These are phyloP conservation scores for Hyperoplus lanceolatus DNA, from an alignment of 2,797 vertebrate genomes.

Conservation along the genomic window DNA sequence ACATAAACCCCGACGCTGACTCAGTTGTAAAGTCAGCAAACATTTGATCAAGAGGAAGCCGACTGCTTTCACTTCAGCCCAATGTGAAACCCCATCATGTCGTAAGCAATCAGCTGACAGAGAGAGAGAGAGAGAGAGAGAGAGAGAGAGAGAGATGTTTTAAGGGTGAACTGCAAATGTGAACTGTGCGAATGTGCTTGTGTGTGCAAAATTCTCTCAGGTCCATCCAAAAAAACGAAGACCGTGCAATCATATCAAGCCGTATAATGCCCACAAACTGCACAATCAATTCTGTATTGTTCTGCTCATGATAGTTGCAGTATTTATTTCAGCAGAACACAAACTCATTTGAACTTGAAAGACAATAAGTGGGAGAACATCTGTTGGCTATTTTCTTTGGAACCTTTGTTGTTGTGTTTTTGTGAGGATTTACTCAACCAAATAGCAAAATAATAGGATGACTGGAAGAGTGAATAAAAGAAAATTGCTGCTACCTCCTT, in stretches of 20 bases:
- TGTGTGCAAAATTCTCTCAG: slow-evolving; percentile 4
- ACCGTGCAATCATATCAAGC: neutral
- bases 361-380: slow-evolving; percentile 20
- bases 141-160: neutral
- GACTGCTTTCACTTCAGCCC: slow-evolving; percentile 74
- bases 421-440: slow-evolving; percentile 15
- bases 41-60: slow-evolving; percentile 73
- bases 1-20: slow-evolving; percentile 53
- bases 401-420: slow-evolving; percentile 21
- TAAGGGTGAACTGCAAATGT: neutral
- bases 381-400: slow-evolving; percentile 37
- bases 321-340: slow-evolving; percentile 22
- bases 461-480: neutral
- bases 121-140: neutral
- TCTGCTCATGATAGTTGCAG: slow-evolving; percentile 10
- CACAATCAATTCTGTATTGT: neutral
- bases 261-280: neutral
- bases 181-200: neutral
- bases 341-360: slow-evolving; percentile 31
- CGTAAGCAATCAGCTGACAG: neutral
- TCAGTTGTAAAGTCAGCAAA: slow-evolving; percentile 61
- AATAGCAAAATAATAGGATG: neutral
- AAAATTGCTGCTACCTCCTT: neutral
- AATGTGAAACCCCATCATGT: slow-evolving; percentile 14
- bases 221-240: neutral